Evolutionary conservation across 2,113 vertebrate genomes (phyloP).

Genomic region (Osmerus mordax): DNA sequence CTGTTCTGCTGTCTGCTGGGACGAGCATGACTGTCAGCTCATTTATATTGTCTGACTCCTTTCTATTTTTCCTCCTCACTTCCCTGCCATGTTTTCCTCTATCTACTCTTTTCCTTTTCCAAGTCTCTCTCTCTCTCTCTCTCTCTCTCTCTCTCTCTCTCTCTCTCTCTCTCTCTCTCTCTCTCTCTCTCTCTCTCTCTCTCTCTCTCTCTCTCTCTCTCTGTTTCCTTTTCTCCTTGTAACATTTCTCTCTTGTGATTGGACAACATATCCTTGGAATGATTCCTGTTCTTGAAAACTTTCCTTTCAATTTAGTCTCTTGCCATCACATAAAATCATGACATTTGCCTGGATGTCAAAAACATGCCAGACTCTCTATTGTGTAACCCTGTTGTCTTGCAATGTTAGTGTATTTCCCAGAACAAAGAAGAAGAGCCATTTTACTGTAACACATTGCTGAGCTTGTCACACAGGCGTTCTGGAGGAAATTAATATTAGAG

Average conservation of each 20-base stretch:
- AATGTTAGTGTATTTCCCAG: background rate
- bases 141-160: background rate
- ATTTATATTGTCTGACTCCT: background rate
- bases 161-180: background rate
- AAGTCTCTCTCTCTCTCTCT: background rate
- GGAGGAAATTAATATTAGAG: conserved; percentile 14
- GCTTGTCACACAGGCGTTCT: background rate
- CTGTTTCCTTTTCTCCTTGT: no score
- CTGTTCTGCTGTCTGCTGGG: background rate
- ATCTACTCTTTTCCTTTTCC: background rate
- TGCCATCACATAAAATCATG: no score
- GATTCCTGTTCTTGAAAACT: no score
- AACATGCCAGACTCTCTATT: no score
- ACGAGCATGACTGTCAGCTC: background rate
- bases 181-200: background rate
- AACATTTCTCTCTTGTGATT: no score
- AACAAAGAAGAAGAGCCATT: background rate
- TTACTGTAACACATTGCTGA: conserved; percentile 1
- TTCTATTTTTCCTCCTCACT: background rate
- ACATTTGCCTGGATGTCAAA: no score
- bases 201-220: no score
- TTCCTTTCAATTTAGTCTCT: no score
- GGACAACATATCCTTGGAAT: no score
- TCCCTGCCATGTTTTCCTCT: background rate
- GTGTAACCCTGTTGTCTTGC: background rate